Conservation (phyloP, 2,888 invertebrate genomes). For the Heliothis peltigera region DNA sequence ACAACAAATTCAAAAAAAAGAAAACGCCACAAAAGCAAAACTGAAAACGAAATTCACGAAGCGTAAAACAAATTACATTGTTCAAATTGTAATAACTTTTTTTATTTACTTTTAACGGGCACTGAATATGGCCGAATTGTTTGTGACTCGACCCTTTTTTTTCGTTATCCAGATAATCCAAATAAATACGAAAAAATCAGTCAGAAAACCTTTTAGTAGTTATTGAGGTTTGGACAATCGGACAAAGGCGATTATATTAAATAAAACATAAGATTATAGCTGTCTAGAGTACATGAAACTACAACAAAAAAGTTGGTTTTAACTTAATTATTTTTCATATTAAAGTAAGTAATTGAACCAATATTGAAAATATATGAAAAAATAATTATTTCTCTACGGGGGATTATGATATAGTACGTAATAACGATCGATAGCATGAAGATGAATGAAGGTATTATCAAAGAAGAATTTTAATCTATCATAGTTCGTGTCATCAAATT, state of each 20-base stretch:
- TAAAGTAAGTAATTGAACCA: constrained; percentile 14
- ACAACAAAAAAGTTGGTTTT: neutral
- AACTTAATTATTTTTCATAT: neutral
- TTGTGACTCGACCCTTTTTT: constrained; percentile 53
- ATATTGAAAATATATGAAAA: too few relatives aligned
- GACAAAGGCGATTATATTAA: constrained; percentile 22
- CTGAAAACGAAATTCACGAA: constrained; percentile 13
- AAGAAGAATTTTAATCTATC: too few relatives aligned
- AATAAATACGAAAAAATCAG: constrained; percentile 55
- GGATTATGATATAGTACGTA: too few relatives aligned
- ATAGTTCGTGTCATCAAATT: too few relatives aligned
- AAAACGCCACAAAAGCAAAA: constrained; percentile 16
- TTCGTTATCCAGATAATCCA: constrained; percentile 56
- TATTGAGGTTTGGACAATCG: constrained; percentile 16
- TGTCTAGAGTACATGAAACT: constrained; percentile 11
- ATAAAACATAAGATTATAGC: constrained; percentile 15
- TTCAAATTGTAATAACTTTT: constrained; percentile 52
- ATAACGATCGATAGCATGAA: too few relatives aligned
- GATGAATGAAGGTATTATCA: too few relatives aligned
- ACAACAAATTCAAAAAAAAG: constrained; percentile 9
- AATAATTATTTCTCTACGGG: too few relatives aligned
- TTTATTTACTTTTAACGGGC: constrained; percentile 30
- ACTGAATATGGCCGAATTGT: constrained; percentile 48
- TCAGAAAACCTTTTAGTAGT: constrained; percentile 35
- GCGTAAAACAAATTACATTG: constrained; percentile 41